These are phyloP conservation scores for Metacarcinus magister DNA, from an alignment of 2,888 invertebrate species.

Conservation along the genomic window DNA sequence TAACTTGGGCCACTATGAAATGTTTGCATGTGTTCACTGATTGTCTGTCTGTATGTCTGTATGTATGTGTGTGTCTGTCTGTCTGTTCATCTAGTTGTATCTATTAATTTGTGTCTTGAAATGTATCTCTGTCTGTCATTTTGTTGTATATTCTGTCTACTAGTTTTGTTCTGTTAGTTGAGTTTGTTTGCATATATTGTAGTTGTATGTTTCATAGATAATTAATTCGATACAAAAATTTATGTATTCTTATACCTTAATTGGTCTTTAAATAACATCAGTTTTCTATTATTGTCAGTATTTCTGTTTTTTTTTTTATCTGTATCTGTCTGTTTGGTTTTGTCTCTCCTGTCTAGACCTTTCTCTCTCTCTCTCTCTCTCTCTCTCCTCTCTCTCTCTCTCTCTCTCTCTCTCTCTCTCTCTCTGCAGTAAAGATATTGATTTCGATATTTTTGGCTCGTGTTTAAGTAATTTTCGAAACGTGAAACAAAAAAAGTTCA, in stretches of 20 bases:
- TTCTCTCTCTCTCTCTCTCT: background rate
- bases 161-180: no score
- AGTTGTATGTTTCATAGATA: no score
- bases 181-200: no score
- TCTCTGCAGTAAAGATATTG: background rate
- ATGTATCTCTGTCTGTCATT: background rate
- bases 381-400: slow-evolving; percentile 63
- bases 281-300: no score
- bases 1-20: background rate
- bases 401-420: slow-evolving; percentile 61
- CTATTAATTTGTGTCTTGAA: background rate
- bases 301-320: background rate
- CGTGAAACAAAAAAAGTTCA: background rate
- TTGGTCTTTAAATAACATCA: no score
- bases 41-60: background rate
- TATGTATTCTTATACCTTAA: no score
- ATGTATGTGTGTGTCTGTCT: background rate
- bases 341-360: background rate
- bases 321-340: background rate
- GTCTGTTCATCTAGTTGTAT: background rate
- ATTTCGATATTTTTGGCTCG: background rate
- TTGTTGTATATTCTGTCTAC: no score
- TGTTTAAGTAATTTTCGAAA: background rate
- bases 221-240: no score
- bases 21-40: background rate